Base-by-base conservation (phyloP, 1,140 invertebrate genomes). In the Harpegnathos saltator region DNA sequence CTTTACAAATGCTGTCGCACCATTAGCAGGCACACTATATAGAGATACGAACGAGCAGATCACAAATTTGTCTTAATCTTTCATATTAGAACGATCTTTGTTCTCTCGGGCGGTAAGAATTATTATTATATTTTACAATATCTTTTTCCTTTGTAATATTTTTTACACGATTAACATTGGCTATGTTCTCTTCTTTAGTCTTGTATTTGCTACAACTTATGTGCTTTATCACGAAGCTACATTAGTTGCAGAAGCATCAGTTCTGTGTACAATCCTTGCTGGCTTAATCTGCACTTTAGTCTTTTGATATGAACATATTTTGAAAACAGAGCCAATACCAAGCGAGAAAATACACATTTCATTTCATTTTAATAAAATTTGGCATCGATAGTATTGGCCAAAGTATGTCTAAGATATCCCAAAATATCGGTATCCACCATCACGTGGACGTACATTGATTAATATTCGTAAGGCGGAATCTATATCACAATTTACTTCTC, bases 401-500 rank as follows among this genome's bases (percentile, higher is more conserved):
- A 72, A 26, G 29, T 33, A 77, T n/a, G 44, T 62, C 0, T 38
- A 48, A 24, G 71, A 38, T n/a, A 71, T 63, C 19, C 14, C 22
- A n/a, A 44, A 54, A 62, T 71, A 85, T 29, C 26, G 12, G 15
- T 24, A 77, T 82, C 22, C 62, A 9, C 68, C 17, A n/a, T 85
- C 7, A 58, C 22, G 0, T 58, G 26, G 26, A 66, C 22, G 29
- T 38, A 65, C 61, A 22, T 85, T 63, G 22, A 63, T 58, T 11
- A 72, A 38, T 50, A 65, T 82, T 75, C 56, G 29, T 74, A 82
- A 86, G 81, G 72, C 65, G 83, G 38, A 83, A 63, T 80, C 50
- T 59, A 85, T 91, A 92, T 92, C 92, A 92, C 89, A 92, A 92
- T 85, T 92, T 91, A 63, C 90, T 90, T 83, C 82, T 91, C n/a